Conservation (phyloP, 2,888 invertebrate genomes). For the Amblyjoppa proteus region DNA sequence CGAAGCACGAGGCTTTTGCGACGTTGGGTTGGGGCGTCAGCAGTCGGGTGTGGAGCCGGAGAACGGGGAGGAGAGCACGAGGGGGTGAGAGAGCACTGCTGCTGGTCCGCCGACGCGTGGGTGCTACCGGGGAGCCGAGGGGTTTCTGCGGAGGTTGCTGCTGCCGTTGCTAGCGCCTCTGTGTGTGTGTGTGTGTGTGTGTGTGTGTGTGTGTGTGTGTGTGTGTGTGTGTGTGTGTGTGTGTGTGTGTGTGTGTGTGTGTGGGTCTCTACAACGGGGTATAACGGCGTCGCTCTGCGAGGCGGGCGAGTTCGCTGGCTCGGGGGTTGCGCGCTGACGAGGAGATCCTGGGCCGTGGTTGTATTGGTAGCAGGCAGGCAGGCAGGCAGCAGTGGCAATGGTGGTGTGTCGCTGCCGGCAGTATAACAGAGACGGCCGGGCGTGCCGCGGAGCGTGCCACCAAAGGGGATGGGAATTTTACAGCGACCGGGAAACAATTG, state of each 20-base stretch:
- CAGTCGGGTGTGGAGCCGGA: slow-evolving; percentile 41
- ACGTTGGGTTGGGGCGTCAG: slow-evolving; percentile 60
- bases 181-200: not conserved
- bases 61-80: slow-evolving; percentile 50
- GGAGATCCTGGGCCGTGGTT: slow-evolving; percentile 54
- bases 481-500: slow-evolving; percentile 79
- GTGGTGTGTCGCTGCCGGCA: slow-evolving; percentile 83
- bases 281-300: slow-evolving; percentile 30
- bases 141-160: slow-evolving; percentile 38
- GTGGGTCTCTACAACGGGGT: slow-evolving; percentile 18
- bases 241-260: not conserved
- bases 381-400: slow-evolving; percentile 59
- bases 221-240: not conserved
- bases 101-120: slow-evolving; percentile 65
- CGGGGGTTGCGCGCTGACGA: slow-evolving; percentile 67
- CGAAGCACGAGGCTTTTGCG: slow-evolving; percentile 62
- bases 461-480: slow-evolving; percentile 84
- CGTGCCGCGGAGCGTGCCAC: slow-evolving; percentile 85
- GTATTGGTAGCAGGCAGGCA: slow-evolving; percentile 59
- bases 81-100: slow-evolving; percentile 64
- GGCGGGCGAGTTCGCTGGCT: slow-evolving; percentile 67
- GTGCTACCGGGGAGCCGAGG: slow-evolving; percentile 58
- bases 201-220: slow-evolving; percentile 3
- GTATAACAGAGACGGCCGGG: slow-evolving; percentile 85
- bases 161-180: slow-evolving; percentile 46